Conservation (phyloP, 2,113 vertebrate genomes). For the Chaenocephalus aceratus region DNA sequence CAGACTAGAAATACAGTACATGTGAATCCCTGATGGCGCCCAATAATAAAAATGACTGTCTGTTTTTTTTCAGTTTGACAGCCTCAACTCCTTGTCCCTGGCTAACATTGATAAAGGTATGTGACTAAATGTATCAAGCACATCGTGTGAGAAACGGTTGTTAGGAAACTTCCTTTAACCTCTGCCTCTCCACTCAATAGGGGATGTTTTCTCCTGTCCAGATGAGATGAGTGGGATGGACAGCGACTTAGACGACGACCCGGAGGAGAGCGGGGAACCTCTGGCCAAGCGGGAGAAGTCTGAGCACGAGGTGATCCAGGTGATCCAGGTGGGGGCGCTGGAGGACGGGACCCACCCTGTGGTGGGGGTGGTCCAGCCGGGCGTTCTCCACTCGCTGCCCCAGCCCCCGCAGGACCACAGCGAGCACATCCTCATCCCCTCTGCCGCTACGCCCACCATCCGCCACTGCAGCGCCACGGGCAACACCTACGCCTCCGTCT, state of each 20-base stretch:
- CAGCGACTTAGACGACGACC: constrained; percentile 85
- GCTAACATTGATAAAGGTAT: constrained; percentile 93
- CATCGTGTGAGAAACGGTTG: neutral
- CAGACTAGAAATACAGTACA: neutral
- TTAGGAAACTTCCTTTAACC: neutral
- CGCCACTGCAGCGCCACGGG: constrained; percentile 85
- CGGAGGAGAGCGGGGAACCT: constrained; percentile 81
- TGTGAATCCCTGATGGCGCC: neutral
- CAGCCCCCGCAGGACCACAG: constrained; percentile 74
- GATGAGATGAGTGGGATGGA: constrained; percentile 86
- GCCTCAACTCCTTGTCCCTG: constrained; percentile 91
- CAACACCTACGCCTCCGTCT: constrained; percentile 86
- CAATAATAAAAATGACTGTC: constrained; percentile 32
- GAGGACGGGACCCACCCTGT: constrained; percentile 83
- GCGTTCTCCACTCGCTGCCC: constrained; percentile 80
- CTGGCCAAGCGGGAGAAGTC: constrained; percentile 84
- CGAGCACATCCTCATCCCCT: constrained; percentile 82
- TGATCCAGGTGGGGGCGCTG: constrained; percentile 83
- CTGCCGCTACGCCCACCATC: constrained; percentile 80
- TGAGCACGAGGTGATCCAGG: constrained; percentile 84
- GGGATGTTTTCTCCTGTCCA: constrained; percentile 28
- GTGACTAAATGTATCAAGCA: constrained; percentile 17
- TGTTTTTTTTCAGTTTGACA: constrained; percentile 88
- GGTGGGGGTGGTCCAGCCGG: constrained; percentile 83
- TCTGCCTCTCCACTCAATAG: neutral